Evolutionary conservation across 2,888 invertebrate genomes (phyloP).

Genomic region (Netelia melanura): DNA sequence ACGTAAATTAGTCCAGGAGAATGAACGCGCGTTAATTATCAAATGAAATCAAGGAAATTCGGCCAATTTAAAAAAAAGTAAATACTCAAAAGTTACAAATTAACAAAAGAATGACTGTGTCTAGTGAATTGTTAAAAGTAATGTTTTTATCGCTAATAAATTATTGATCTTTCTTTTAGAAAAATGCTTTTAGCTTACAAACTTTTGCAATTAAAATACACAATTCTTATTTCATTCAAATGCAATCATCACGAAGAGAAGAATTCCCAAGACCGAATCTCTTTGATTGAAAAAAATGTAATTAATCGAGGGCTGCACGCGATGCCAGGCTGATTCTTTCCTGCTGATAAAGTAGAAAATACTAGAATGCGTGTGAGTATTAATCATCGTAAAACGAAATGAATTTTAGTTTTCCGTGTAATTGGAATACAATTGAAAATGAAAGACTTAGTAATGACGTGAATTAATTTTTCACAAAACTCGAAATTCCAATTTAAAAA

Average conservation of each 20-base stretch:
- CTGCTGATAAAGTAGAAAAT: background rate
- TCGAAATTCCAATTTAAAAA: background rate
- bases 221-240: background rate
- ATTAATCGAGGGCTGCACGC: conserved; percentile 16
- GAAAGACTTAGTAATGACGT: background rate
- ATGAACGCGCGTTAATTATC: background rate
- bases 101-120: no score
- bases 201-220: background rate
- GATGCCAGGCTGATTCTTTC: background rate
- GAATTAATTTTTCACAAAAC: background rate
- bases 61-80: background rate
- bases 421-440: background rate
- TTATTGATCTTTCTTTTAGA: no score
- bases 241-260: background rate
- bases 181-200: background rate
- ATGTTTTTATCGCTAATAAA: no score
- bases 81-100: no score
- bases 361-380: background rate
- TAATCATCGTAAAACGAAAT: conserved; percentile 4
- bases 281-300: conserved; percentile 18
- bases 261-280: conserved; percentile 9
- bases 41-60: background rate
- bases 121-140: no score
- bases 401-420: background rate
- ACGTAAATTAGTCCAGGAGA: background rate